phyloP scores from a whole-genome alignment of 2,888 invertebrate species.

The Meloe dianella region DNA sequence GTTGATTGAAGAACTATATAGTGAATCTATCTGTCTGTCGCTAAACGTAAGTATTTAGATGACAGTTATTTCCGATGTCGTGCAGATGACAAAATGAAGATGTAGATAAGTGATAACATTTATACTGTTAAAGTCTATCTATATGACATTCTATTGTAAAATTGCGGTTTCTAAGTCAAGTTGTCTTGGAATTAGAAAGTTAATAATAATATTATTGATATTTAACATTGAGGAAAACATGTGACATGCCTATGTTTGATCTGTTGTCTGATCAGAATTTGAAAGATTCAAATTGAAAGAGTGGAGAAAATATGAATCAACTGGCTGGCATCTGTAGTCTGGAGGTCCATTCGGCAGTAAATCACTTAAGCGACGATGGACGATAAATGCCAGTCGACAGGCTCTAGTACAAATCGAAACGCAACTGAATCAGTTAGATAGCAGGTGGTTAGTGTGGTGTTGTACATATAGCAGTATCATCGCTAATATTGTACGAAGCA shows the following conservation, averaged over 20 bases:
- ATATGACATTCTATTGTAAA: not conserved
- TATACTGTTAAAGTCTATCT: not conserved
- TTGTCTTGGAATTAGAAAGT: conserved; percentile 8
- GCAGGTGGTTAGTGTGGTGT: conserved; percentile 45
- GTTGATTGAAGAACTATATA: too few relatives aligned
- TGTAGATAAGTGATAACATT: conserved; percentile 2
- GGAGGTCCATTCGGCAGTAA: conserved; percentile 21
- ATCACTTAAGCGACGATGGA: conserved; percentile 39
- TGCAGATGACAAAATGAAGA: conserved; percentile 6
- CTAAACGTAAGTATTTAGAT: not conserved
- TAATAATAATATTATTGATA: not conserved
- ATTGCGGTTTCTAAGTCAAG: conserved; percentile 9
- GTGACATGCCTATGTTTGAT: not conserved
- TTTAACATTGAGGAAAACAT: not conserved
- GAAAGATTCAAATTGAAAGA: not conserved
- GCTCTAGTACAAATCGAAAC: conserved; percentile 48
- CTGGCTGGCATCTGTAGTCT: conserved; percentile 1
- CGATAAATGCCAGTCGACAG: conserved; percentile 48
- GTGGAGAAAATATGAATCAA: conserved; percentile 1
- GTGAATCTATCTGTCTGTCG: too few relatives aligned
- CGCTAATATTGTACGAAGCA: conserved; percentile 34
- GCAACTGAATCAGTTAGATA: conserved; percentile 49
- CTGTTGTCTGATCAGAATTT: not conserved
- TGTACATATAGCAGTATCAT: conserved; percentile 39
- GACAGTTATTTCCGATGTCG: conserved; percentile 8